Base-by-base conservation (phyloP, 2,113 vertebrate genomes). In the Ibidorhyncha struthersii region DNA sequence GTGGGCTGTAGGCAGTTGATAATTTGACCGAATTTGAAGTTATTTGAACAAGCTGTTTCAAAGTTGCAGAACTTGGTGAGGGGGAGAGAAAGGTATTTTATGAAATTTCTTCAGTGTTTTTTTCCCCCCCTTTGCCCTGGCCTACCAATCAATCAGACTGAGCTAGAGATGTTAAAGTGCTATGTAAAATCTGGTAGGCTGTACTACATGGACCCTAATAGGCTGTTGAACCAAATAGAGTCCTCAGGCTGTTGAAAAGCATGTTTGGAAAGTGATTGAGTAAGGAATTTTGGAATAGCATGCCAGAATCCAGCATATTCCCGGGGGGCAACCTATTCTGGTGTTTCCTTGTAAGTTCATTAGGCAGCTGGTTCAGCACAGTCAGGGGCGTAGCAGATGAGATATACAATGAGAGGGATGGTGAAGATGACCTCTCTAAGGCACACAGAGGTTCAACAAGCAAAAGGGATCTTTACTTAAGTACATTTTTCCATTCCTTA, bases 1-100 rank as follows among this genome's bases (percentile, higher is more conserved):
- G 14, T 73, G 26, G 27, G 29, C 32, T 62, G 47, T 21, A 83
- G 67, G 38, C 59, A 73, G n/a, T 36, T 80, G 53, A 72, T 65
- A 90, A 80, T 80, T 71, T 77, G 83, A 70, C 58, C 0, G 0
- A 82, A 85, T 93, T 53, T 69, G 19, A 90, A 85, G 40, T 73
- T 91, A 69, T 30, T 93, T 91, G 72, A 85, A 87, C 43, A 94
- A 89, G 34, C 36, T 82, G 5, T 91, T 96, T 93, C 29, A 36
- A 89, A 79, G 61, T 34, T 69, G 13, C 26, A 49, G 4, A 76
- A 80, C 11, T 50, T 80, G 13, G 4, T 62, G 59, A 83, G 13
- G 10, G 11, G 34, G 9, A 53, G 25, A 74, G 41, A 49, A 69
- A 77, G 18, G 1, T 53, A 41, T 89, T 74, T 47, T 52, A 43